These are phyloP conservation scores for Hydropsyche tenuis DNA, from an alignment of 1,140 invertebrate species.

Conservation along the genomic window DNA sequence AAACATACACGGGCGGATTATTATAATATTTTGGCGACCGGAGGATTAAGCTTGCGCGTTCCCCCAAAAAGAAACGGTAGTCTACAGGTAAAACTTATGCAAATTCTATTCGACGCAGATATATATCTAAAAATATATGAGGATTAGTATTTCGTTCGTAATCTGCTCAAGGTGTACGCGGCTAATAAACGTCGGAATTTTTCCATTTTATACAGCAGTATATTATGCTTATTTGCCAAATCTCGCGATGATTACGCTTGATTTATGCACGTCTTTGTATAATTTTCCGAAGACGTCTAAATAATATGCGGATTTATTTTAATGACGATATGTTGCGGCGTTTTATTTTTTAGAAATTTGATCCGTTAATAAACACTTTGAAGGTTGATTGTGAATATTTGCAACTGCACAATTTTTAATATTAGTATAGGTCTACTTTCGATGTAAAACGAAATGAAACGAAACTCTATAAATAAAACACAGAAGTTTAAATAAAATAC, in stretches of 20 bases:
- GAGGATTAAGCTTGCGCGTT: no score
- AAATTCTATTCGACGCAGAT: constrained; percentile 8
- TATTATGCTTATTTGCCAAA: constrained; percentile 19
- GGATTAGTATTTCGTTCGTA: constrained; percentile 20
- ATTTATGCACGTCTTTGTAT: background rate
- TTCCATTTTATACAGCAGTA: background rate
- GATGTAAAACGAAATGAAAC: no score
- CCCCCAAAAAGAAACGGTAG: constrained; percentile 2
- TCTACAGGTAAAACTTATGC: constrained; percentile 8
- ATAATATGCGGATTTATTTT: background rate
- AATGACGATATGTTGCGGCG: background rate
- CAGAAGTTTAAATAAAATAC: no score
- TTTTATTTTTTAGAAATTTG: no score
- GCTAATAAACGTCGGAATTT: constrained; percentile 12
- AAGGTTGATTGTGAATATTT: no score
- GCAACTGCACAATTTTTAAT: background rate
- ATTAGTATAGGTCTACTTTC: no score
- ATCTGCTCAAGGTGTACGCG: background rate
- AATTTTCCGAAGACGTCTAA: background rate
- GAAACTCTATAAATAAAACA: no score
- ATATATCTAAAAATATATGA: constrained; percentile 7
- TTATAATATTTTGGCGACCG: no score
- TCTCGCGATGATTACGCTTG: constrained; percentile 4
- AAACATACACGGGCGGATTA: no score
- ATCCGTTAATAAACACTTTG: no score